phyloP scores from a whole-genome alignment of 1,140 invertebrate genomes.

The Cotesia glomerata region DNA sequence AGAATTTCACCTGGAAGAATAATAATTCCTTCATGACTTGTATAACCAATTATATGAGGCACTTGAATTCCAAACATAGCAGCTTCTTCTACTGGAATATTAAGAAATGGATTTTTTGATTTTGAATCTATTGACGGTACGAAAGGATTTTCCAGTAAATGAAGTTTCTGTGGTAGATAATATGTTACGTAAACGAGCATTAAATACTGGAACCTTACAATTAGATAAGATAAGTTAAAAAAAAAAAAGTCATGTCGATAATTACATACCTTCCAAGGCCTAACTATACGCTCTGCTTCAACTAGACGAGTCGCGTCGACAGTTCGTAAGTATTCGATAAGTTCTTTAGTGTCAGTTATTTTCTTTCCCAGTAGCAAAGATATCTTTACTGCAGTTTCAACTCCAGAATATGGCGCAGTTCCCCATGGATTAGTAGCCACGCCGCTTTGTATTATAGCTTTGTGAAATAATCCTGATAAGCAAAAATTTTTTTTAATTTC shows the following conservation, averaged over 20 bases:
- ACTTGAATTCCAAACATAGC: conserved; percentile 62
- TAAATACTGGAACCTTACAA: too few species aligned
- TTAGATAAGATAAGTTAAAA: too few species aligned
- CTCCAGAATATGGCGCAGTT: conserved; percentile 33
- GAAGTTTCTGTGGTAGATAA: conserved; percentile 34
- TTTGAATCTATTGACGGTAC: conserved; percentile 44
- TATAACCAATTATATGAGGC: conserved; percentile 69
- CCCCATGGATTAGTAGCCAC: conserved; percentile 59
- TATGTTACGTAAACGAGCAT: background rate
- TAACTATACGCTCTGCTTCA: background rate
- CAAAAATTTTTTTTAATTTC: too few species aligned
- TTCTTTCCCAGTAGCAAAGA: conserved; percentile 57
- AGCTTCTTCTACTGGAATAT: conserved; percentile 45
- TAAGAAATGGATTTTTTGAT: conserved; percentile 55
- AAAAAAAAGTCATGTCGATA: background rate
- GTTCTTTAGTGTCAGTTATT: conserved; percentile 52
- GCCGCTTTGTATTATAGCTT: conserved; percentile 69
- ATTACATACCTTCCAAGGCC: background rate
- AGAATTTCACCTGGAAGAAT: conserved; percentile 46
- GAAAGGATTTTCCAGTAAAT: conserved; percentile 33
- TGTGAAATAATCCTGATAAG: conserved; percentile 64
- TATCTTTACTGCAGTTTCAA: conserved; percentile 52
- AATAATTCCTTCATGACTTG: conserved; percentile 66
- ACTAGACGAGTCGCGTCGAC: conserved; percentile 40
- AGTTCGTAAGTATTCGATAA: conserved; percentile 59